These are phyloP conservation scores for Lathronympha strigana DNA, from an alignment of 2,888 invertebrate species.

Conservation along the genomic window DNA sequence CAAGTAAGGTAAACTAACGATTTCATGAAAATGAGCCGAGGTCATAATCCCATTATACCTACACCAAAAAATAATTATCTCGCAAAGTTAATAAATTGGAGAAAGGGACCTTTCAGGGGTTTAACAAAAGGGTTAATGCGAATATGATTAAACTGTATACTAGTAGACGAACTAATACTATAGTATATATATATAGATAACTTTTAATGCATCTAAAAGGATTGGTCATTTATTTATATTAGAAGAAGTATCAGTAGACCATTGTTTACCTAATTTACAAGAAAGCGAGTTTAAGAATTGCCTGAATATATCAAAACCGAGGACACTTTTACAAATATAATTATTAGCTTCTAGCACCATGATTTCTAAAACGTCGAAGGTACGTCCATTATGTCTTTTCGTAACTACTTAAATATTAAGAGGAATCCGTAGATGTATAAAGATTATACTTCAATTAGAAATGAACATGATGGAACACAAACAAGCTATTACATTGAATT, in stretches of 20 bases:
- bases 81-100: slow-evolving; percentile 14
- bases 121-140: slow-evolving; percentile 23
- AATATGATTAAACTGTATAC: slow-evolving; percentile 47
- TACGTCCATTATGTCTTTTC: no score
- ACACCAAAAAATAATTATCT: slow-evolving; percentile 14
- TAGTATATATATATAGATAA: slow-evolving; percentile 13
- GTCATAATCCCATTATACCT: slow-evolving; percentile 9
- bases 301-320: no score
- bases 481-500: no score
- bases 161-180: slow-evolving; percentile 5
- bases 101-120: slow-evolving; percentile 7
- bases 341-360: no score
- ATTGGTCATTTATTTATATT: slow-evolving; percentile 5
- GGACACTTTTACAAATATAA: no score
- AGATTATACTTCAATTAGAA: no score
- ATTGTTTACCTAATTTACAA: no score
- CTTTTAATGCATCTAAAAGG: slow-evolving; percentile 9
- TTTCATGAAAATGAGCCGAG: not conserved
- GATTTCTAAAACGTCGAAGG: no score
- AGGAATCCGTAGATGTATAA: no score
- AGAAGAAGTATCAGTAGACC: not conserved
- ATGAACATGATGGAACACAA: no score
- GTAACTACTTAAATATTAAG: no score
- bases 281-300: no score
- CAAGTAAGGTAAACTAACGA: not conserved